Conservation (phyloP, 2,888 invertebrate species). For the Coenonympha glycerion region DNA sequence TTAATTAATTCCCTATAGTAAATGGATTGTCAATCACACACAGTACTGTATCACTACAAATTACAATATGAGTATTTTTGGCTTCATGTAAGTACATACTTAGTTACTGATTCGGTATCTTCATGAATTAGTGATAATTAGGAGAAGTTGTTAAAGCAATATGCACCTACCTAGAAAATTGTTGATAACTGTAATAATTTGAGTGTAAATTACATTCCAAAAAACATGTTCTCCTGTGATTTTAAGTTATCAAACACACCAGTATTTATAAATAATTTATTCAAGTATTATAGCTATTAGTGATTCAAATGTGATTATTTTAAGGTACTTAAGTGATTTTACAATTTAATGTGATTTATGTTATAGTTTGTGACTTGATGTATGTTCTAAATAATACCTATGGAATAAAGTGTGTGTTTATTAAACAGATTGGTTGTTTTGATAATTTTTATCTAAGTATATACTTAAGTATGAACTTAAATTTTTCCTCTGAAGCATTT, state of each 20-base stretch:
- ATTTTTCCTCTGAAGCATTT: too few relatives aligned
- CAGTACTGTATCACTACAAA: too few relatives aligned
- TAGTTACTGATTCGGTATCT: too few relatives aligned
- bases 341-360: not conserved
- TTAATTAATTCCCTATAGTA: constrained; percentile 14
- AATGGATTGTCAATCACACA: constrained; percentile 18
- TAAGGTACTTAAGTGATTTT: constrained; percentile 24
- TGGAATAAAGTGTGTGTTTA: constrained; percentile 10
- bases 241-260: constrained; percentile 29
- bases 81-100: too few relatives aligned
- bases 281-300: constrained; percentile 17
- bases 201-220: constrained; percentile 24
- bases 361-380: constrained; percentile 9
- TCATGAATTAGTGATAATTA: not conserved
- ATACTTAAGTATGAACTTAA: not conserved
- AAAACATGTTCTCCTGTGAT: constrained; percentile 28
- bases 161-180: not conserved
- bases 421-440: not conserved
- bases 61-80: too few relatives aligned
- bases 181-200: too few relatives aligned
- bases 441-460: not conserved
- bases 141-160: not conserved
- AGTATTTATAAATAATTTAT: constrained; percentile 34
- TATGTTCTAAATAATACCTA: constrained; percentile 2
- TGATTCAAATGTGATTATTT: constrained; percentile 30